These are phyloP conservation scores for Coelogynopora nodosa DNA, from an alignment of 2,888 invertebrate species.

Conservation along the genomic window DNA sequence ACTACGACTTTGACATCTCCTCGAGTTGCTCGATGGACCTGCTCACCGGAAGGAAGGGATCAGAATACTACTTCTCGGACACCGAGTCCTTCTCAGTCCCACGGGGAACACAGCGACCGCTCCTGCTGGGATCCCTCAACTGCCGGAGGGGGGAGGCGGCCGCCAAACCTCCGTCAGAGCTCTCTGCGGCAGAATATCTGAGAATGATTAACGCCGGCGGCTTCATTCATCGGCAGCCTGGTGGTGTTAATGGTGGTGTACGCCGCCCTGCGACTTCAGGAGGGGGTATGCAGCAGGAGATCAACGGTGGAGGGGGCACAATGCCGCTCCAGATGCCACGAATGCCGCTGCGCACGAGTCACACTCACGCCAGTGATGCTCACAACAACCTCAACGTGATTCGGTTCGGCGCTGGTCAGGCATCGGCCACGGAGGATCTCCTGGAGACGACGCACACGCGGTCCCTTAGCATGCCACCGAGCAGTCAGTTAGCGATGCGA, in stretches of 20 bases:
- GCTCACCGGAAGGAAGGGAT: conserved; percentile 26
- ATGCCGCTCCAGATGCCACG: neutral
- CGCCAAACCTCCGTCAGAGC: neutral
- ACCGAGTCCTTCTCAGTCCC: neutral
- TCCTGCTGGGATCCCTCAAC: neutral
- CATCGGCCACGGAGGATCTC: neutral
- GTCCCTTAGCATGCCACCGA: neutral
- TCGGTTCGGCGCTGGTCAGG: neutral
- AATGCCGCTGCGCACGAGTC: neutral
- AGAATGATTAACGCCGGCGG: neutral
- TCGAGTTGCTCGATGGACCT: conserved; percentile 40
- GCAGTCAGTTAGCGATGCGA: neutral
- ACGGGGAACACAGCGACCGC: neutral
- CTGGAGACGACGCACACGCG: neutral
- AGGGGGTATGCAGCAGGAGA: no score
- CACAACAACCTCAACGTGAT: neutral
- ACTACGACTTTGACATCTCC: conserved; percentile 29
- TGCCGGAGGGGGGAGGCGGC: neutral
- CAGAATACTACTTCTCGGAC: neutral
- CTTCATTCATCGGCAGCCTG: neutral
- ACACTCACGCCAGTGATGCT: neutral
- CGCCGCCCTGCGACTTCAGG: neutral
- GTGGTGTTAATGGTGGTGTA: no score
- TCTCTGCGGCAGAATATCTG: neutral
- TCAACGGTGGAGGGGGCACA: no score